A percentile compares a stretch with the other conserved stretches of the same genome.
These are phyloP conservation scores for Poeciliopsis turneri DNA, from an alignment of 2,797 vertebrate genomes.

Conservation along the genomic window DNA sequence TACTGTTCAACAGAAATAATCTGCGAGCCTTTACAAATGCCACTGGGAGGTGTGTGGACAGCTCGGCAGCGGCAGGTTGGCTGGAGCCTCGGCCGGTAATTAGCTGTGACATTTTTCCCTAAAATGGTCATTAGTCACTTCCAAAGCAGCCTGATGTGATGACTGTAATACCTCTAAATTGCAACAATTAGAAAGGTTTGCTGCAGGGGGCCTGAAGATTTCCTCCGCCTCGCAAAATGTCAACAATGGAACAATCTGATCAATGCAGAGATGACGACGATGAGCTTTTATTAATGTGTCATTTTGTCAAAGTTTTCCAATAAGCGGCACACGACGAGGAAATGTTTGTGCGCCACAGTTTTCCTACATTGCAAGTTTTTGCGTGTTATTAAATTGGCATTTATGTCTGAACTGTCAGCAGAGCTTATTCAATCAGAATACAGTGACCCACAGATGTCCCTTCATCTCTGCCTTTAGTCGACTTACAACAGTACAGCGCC, in stretches of 20 bases:
- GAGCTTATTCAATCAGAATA: background rate
- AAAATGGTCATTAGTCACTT: constrained; percentile 65
- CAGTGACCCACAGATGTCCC: background rate
- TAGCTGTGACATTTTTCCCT: constrained; percentile 78
- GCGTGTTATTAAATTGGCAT: background rate
- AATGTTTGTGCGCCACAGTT: background rate
- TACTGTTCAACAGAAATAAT: constrained; percentile 50
- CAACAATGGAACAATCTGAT: constrained; percentile 64
- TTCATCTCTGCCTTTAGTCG: background rate
- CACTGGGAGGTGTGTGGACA: constrained; percentile 35
- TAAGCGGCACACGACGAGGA: background rate
- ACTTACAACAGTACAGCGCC: background rate
- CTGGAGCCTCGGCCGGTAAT: constrained; percentile 56
- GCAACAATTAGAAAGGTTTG: constrained; percentile 72
- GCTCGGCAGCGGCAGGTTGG: constrained; percentile 26
- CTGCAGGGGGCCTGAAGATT: constrained; percentile 35
- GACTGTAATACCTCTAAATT: constrained; percentile 77
- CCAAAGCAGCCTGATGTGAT: constrained; percentile 57
- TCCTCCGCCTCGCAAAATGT: constrained; percentile 67
- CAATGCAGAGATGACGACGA: constrained; percentile 44
- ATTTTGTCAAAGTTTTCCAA: constrained; percentile 34
- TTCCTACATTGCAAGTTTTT: background rate
- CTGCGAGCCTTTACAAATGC: constrained; percentile 56
- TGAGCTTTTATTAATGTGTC: constrained; percentile 54
- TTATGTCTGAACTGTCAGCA: background rate